Conservation (phyloP, 2,888 invertebrate genomes). For the Ectemnius lituratus region DNA sequence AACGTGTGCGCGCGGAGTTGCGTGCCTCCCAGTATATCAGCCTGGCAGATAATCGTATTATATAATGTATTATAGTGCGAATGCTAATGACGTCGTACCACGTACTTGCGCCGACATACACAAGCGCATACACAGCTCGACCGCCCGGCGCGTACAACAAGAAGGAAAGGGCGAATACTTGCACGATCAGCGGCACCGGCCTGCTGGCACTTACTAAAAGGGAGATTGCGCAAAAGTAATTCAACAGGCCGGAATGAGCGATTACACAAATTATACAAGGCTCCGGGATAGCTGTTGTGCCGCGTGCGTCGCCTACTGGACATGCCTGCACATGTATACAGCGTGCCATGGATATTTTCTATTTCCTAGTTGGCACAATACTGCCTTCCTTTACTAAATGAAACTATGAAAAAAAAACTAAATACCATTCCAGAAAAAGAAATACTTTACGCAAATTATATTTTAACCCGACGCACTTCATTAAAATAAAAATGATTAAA, state of each 20-base stretch:
- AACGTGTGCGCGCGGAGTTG: slow-evolving; percentile 1
- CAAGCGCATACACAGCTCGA: neutral
- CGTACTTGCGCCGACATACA: neutral
- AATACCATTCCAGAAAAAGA: too few relatives aligned
- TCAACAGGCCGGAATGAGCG: slow-evolving; percentile 7
- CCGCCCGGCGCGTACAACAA: slow-evolving; percentile 1
- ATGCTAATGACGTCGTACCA: slow-evolving; percentile 2
- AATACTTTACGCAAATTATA: too few relatives aligned
- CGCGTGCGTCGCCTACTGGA: too few relatives aligned
- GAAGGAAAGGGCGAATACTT: neutral
- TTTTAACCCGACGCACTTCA: too few relatives aligned
- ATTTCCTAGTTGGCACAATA: too few relatives aligned
- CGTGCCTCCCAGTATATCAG: neutral
- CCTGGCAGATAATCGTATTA: neutral
- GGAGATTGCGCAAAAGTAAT: neutral
- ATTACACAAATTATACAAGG: slow-evolving; percentile 1
- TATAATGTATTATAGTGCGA: slow-evolving; percentile 7
- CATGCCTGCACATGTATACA: too few relatives aligned
- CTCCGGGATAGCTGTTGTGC: neutral
- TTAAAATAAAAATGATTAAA: too few relatives aligned
- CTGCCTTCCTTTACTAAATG: too few relatives aligned
- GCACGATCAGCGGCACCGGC: too few relatives aligned
- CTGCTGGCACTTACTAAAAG: slow-evolving; percentile 1
- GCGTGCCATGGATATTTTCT: too few relatives aligned
- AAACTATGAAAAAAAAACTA: too few relatives aligned